Percentiles rank a stretch among this genome's conserved stretches.
These are phyloP conservation scores for Conus ventricosus DNA, from an alignment of 1,140 invertebrate genomes.

Conservation along the genomic window DNA sequence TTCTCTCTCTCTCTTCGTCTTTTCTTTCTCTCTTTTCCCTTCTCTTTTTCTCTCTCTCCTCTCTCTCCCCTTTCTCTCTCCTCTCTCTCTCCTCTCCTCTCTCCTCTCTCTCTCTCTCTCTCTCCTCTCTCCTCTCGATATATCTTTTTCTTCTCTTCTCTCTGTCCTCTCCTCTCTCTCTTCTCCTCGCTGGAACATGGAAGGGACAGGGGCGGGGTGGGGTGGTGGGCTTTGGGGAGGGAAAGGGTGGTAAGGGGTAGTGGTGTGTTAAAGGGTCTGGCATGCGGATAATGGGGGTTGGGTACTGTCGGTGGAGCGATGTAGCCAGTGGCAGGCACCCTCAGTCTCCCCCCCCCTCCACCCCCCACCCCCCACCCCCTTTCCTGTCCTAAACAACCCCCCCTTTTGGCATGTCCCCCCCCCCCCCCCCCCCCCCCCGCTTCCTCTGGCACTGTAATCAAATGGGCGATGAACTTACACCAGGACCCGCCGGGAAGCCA, in stretches of 20 bases:
- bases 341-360: no score
- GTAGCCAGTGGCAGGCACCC: no score
- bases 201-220: no score
- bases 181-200: neutral
- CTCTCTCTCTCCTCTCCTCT: neutral
- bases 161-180: neutral
- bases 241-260: no score
- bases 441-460: neutral
- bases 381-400: no score
- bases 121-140: no score
- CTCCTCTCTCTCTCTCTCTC: constrained; percentile 8
- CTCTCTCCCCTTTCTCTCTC: neutral
- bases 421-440: neutral
- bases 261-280: no score
- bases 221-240: no score
- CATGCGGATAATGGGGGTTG: no score
- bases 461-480: neutral
- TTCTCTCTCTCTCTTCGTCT: neutral
- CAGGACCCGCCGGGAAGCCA: no score
- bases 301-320: no score
- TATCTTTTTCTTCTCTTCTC: neutral
- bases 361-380: no score
- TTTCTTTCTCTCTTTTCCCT: neutral
- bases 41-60: neutral
- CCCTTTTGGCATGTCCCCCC: neutral